Base-by-base conservation (phyloP, 2,888 invertebrate species). In the Drosophila neutralis region DNA sequence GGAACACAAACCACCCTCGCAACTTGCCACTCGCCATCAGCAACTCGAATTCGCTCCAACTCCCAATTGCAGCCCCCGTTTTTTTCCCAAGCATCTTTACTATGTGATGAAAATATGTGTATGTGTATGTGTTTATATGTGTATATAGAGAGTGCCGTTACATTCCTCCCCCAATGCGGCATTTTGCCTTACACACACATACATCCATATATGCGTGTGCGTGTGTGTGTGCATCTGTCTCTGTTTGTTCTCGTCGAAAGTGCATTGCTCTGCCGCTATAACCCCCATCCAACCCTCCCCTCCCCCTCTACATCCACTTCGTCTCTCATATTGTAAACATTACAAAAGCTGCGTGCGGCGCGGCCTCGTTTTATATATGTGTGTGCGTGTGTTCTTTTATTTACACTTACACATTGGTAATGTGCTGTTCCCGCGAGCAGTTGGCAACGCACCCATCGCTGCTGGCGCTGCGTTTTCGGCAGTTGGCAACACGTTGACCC, bases 401-500 rank as follows among this genome's bases (percentile, higher is more conserved):
- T 83, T 81, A 69, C 72, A 76, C 59, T 82, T 78, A 74, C 78
- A 78, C 78, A 72, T 73, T 78, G 64, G 65, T 82, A 78, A 63
- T 70, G 65, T 51, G 60, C 63, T 71, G 58, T 63, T 67, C 67
- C 73, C 73, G 45, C 63, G 18, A 40, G 64, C 89, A 68, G 85
- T 86, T 89, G 82, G 89, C 86, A 88, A 73, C 81, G 70, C 65
- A 73, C 78, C 67, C 74, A 58, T 73, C 67, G 38, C 52, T 40
- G 61, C 49, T 40, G 61, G 56, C 70, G 58, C 77, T 83, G 81
- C 73, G 71, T 86, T 88, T 89, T 84, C 82, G 89, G 87, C 88
- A 79, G 86, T 87, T 87, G 89, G 90, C 86, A 89, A 85, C 90
- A 81, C 80, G 87, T 73, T 90, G 87, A 87, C 87, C 87, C 69